Evolutionary conservation across 2,888 invertebrate genomes (phyloP), one percentile per base, ranked within the genome.

Genomic region (Prenolepis imparis): DNA sequence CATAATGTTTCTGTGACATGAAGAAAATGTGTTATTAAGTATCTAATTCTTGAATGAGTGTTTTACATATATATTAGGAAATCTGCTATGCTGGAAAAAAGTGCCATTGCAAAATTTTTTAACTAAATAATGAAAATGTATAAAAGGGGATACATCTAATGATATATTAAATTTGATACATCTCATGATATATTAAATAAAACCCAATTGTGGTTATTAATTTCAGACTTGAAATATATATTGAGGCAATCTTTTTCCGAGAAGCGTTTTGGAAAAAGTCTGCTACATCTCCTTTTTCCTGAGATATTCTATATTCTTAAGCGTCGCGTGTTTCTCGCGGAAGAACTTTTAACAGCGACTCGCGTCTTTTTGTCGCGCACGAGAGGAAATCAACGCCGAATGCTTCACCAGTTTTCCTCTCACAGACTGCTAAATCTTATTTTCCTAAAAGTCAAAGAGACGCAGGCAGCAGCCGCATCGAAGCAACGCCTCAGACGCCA

Each of bases 401-500:
- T 59, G 36, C 21, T 32, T 32, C 32, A 57, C 72, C 18, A 32
- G 73, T 59, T 80, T 80, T 80, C 57, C 11, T 12, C 59, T 80
- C 59, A 61, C 59, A 70, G 36, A 80, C 59, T 21, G 36, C 44
- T 72, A 72, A 80, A 80, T 80, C 59, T 72, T 80, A 80, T 80
- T 80, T 80, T 72, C 73, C 36, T 72, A 80, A 48, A 72, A 80
- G 78, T 80, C 78, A 72, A 80, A 80, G 78, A 80, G 78, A 80
- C 5, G 44, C 32, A 44, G 73, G 36, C 73, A 11, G 78, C 59
- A 75, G 59, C 64, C 68, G 74, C 68, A 41, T 59, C n/a, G 52
- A 52, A 24, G 32, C 59, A 75, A 85, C 81, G 75, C 78, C 32
- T 80, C 59, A 80, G 64, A 74, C 66, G 21, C 52, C 68, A 59